Percentiles rank a stretch among this genome's conserved stretches.
These are phyloP conservation scores for Panopea generosa DNA, from an alignment of 2,888 invertebrate genomes.

Conservation along the genomic window DNA sequence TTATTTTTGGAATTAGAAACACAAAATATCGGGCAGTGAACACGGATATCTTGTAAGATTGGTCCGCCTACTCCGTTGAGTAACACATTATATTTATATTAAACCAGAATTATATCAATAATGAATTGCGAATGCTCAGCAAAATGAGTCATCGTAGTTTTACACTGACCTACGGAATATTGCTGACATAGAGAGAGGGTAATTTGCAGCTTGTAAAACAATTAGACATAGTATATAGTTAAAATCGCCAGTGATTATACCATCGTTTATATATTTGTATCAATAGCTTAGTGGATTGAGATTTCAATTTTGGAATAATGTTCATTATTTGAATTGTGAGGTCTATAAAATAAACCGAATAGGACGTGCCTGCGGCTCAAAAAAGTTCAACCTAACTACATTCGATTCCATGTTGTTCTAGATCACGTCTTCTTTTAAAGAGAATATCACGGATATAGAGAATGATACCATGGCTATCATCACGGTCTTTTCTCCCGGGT, in stretches of 20 bases:
- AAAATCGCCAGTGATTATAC: constrained; percentile 13
- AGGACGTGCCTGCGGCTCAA: too few species aligned
- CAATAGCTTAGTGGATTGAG: not conserved
- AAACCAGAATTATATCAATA: constrained; percentile 4
- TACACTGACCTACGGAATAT: not conserved
- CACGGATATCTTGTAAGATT: not conserved
- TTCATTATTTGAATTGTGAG: not conserved
- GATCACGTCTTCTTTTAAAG: too few species aligned
- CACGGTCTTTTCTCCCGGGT: too few species aligned
- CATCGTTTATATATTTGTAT: constrained; percentile 4
- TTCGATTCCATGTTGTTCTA: too few species aligned
- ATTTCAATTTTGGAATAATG: not conserved
- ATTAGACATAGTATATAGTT: not conserved
- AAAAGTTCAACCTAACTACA: too few species aligned
- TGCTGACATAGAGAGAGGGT: constrained; percentile 1
- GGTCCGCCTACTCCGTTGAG: not conserved
- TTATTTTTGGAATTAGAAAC: not conserved
- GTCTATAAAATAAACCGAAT: not conserved
- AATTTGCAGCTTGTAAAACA: not conserved
- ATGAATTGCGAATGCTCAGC: constrained; percentile 4
- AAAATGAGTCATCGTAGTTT: not conserved
- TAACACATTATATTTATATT: not conserved
- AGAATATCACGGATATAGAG: too few species aligned
- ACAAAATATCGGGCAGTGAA: not conserved
- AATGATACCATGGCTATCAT: too few species aligned